Evolutionary conservation across 2,888 invertebrate species (phyloP), one percentile per base, ranked within the genome.

Genomic region (Lycophotia porphyrea): DNA sequence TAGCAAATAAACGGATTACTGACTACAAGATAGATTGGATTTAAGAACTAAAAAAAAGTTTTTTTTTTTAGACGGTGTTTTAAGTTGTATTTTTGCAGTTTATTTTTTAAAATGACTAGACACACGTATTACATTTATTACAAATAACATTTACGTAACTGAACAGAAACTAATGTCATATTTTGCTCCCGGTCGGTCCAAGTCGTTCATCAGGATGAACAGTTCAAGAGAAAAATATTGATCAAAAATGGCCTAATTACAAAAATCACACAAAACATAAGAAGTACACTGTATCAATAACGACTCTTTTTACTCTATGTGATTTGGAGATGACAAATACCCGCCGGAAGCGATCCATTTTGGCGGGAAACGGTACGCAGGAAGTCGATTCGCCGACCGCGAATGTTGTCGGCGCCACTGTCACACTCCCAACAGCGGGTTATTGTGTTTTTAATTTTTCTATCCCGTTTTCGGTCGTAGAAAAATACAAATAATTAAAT

Each of bases 281-380:
- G 63, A 34, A 31, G 31, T 69, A 39, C 39, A 13, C 15, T 60
- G 39, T 67, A 61, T 78, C 80, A 81, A 81, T 74, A 78, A 75
- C 90, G 80, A 88, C 91, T 93, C 91, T 87, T 90, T 78, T 78
- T 88, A 76, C 75, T 89, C 69, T 84, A 87, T 89, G 87, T 90
- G 89, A 92, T 93, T 92, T 89, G 87, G 90, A 94, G 94, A 96
- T 96, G 96, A 96, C 95, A 96, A 96, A 96, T 96, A 94, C 89
- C 90, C 83, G 88, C 91, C 95, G 96, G 96, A 96, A 96, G 93
- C 93, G 94, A 96, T 96, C 96, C 96, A 96, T 96, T 96, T 95
- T 90, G 92, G 92, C 94, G 95, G 96, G 95, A 96, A 96, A 95
- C 94, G 93, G 93, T 91, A 88, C 92, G 89, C 96, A 93, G 96